Base-by-base conservation (phyloP, 2,797 vertebrate species). In the Sebastes oblongus region DNA sequence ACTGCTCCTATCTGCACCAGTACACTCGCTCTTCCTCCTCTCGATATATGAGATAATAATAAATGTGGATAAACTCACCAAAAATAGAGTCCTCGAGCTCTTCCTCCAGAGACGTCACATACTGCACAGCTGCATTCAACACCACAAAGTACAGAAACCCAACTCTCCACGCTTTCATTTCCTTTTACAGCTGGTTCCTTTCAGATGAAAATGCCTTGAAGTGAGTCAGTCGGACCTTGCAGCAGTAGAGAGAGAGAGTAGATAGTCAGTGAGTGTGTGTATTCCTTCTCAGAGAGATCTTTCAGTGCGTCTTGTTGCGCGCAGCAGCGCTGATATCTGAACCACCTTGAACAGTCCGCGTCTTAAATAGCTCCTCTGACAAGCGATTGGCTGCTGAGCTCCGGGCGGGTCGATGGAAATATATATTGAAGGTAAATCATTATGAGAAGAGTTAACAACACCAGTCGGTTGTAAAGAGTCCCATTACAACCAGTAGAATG, bases 321-420 rank as follows among this genome's bases (percentile, higher is more conserved):
- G 65, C 36, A 30, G 78, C 0, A 27, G 83, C 78, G 85, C 83
- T 76, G 92, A 90, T 87, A 88, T 95, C 86, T 92, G 94, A 94
- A 50, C 82, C 83, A 89, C 90, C 84, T 93, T 91, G 78, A 85
- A 85, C 76, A 58, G 84, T 75, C 85, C 36, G 84, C 85, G 82
- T 95, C 89, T 95, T 95, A 95, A 95, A 95, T 95, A 95, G 92
- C 56, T 42, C 78, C 89, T 88, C 91, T 84, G 78, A 82, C 80
- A 52, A 82, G 78, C 81, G 84, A 93, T 93, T 95, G 94, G 94
- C 88, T 90, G 89, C 88, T 64, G 46, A 62, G 25, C 68, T 69
- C 11, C 89, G 90, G 91, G 94, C 88, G 94, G 93, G 88, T 42
- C 89, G 85, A 78, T 74, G 88, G 85, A 83, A 82, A 88, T 67